Base-by-base conservation (phyloP, 2,797 vertebrate species). In the Clarias platycephalus region DNA sequence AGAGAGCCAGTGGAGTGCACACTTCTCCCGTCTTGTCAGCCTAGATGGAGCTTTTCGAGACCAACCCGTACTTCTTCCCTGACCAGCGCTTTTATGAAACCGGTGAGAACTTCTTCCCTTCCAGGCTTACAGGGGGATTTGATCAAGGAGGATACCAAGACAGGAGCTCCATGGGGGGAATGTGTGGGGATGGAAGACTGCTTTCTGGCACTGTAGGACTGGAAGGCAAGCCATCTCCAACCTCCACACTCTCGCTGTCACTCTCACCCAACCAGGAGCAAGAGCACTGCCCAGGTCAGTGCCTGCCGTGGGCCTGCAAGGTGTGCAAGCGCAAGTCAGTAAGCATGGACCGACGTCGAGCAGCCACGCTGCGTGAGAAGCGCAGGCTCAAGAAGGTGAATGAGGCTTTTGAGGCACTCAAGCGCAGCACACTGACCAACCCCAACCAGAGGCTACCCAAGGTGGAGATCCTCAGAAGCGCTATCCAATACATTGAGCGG, bases 361-460 rank as follows among this genome's bases (percentile, higher is more conserved):
- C 98, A 0, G 98, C 97, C 89, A 99, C 98, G 0, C 90, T 99
- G 92, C 92, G 97, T 79, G 98, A 99, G 94, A 99, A 99, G 88
- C 94, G 98, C 86, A 87, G 98, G 4, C 93, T 99, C 89, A 99
- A 99, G 93, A 99, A 99, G 91, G 98, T 99, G 88, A 99, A 99
- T 0, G 98, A 99, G 91, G 98, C 97, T 57, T 99, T 99, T 1
- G 98, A 99, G 88, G 98, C 98, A 0, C 92, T 99, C 85, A 99
- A 99, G 90, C 95, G 97, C 90, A 99, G 97, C 96, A 98, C 98
- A 26, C 92, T 99, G 88, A 96, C 98, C 91, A 99, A 99, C 93
- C 98, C 98, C 90, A 99, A 98, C 93, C 98, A 99, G 93, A 94
- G 97, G 89, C 96, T 99, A 94, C 98, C 98, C 90, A 99, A 99